Conservation (phyloP, 2,113 vertebrate species). For the Lophura nycthemera region DNA sequence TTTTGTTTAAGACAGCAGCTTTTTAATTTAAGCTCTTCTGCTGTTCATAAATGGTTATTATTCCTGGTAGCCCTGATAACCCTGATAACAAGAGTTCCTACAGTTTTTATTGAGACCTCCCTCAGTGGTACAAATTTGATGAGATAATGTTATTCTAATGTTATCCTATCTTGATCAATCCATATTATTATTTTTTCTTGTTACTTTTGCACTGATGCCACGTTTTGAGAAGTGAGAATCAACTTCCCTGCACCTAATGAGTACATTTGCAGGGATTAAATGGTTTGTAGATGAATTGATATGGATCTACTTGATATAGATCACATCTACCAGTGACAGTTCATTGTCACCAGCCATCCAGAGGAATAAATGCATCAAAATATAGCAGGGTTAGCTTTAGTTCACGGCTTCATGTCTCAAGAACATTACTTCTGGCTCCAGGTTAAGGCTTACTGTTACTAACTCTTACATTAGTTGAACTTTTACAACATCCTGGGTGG, state of each 20-base stretch:
- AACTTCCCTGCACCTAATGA: background rate
- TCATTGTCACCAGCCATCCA: background rate
- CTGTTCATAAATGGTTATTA: background rate
- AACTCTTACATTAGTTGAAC: background rate
- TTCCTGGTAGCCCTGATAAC: rapidly evolving
- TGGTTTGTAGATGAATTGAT: background rate
- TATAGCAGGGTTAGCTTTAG: background rate
- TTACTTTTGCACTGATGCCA: background rate
- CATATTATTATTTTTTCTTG: background rate
- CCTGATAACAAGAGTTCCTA: background rate
- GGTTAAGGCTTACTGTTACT: background rate
- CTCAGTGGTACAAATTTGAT: background rate
- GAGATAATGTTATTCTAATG: background rate
- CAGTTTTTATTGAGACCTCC: background rate
- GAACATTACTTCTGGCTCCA: background rate
- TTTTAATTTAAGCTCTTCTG: background rate
- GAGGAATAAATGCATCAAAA: background rate
- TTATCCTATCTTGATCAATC: background rate
- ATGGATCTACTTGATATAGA: background rate
- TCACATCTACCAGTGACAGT: background rate
- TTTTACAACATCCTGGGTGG: background rate
- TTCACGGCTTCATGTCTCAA: background rate
- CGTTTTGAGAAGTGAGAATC: background rate
- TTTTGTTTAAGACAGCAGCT: background rate
- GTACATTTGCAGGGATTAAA: background rate